Conservation (phyloP, 2,113 vertebrate species). For the Castor canadensis region DNA sequence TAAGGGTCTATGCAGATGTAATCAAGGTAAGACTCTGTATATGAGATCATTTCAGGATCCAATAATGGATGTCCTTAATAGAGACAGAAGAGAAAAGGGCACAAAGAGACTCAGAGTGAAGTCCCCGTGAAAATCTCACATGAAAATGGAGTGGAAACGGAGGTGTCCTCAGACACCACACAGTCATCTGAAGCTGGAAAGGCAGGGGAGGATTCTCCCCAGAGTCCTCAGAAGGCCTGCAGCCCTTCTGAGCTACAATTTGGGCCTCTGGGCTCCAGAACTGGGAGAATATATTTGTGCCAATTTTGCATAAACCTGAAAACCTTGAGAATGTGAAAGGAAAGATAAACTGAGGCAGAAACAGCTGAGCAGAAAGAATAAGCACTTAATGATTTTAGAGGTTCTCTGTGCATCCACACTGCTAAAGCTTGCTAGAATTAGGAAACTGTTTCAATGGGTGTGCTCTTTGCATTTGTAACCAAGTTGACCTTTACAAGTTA, state of each 20-base stretch:
- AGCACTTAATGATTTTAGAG: background rate
- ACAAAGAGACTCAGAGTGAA: background rate
- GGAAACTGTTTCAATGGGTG: background rate
- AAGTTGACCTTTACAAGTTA: background rate
- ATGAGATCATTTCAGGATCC: background rate
- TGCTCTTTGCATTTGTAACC: background rate
- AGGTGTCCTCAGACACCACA: background rate
- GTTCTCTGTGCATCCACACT: background rate
- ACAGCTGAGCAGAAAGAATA: background rate
- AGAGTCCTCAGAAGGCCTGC: background rate
- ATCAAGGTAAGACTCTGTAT: too few species aligned
- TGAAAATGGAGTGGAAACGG: background rate
- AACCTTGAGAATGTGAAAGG: background rate
- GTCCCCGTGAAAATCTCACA: background rate
- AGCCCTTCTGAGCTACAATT: background rate
- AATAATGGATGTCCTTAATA: background rate
- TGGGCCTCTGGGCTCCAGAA: background rate
- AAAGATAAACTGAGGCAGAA: background rate
- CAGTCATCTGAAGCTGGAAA: background rate
- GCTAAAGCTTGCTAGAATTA: background rate
- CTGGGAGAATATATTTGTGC: background rate
- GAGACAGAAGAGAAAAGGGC: background rate
- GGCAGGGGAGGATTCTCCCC: background rate
- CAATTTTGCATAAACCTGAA: background rate
- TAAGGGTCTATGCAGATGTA: too few species aligned